These are phyloP conservation scores for Leptopilina myrica DNA, from an alignment of 2,888 invertebrate genomes.

Conservation along the genomic window DNA sequence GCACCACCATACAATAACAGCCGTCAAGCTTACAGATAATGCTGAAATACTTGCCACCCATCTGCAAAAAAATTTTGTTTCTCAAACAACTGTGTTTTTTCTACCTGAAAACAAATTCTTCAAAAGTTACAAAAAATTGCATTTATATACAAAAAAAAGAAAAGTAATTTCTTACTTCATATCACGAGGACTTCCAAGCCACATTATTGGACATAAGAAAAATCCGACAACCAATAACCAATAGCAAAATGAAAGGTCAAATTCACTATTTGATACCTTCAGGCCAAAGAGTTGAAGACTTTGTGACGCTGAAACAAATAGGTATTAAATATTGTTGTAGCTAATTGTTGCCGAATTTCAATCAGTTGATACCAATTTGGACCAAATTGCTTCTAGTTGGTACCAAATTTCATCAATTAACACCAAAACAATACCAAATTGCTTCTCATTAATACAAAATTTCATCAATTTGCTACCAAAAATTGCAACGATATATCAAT, in stretches of 20 bases:
- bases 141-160: slow-evolving; percentile 31
- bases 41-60: slow-evolving; percentile 83
- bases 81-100: no score
- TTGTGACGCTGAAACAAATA: slow-evolving; percentile 81
- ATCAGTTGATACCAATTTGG: no score
- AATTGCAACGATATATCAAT: no score
- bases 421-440: no score
- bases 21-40: slow-evolving; percentile 81
- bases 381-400: no score
- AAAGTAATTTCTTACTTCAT: slow-evolving; percentile 83
- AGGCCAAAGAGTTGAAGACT: slow-evolving; percentile 87
- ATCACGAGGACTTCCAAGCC: slow-evolving; percentile 94
- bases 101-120: no score
- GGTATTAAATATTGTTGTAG: no score
- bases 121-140: not conserved
- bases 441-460: no score
- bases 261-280: slow-evolving; percentile 82
- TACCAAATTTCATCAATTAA: no score
- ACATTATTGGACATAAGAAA: slow-evolving; percentile 87
- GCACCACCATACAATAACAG: slow-evolving; percentile 83
- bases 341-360: no score
- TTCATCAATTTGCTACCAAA: no score
- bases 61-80: slow-evolving; percentile 74
- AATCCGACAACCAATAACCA: slow-evolving; percentile 88
- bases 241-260: slow-evolving; percentile 87